phyloP scores from a whole-genome alignment of 1,140 invertebrate genomes.

The Littorina saxatilis region DNA sequence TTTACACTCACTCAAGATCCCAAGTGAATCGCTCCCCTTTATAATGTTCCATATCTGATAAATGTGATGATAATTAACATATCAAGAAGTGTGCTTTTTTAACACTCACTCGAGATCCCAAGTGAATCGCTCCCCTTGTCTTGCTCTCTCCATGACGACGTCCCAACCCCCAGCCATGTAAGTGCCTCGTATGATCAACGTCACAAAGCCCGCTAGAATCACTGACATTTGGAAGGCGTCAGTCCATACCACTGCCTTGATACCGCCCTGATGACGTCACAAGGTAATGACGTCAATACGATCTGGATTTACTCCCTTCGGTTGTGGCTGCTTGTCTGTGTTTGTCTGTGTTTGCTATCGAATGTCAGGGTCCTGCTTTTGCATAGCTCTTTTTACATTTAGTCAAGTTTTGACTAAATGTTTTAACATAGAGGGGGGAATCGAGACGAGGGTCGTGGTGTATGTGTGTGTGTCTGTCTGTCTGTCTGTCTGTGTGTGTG shows the following conservation, averaged over 20 bases:
- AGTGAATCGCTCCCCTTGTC: conserved; percentile 78
- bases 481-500: too few species aligned
- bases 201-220: conserved; percentile 88
- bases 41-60: too few species aligned
- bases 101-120: conserved; percentile 36
- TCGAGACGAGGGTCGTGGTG: too few species aligned
- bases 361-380: too few species aligned
- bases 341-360: too few species aligned
- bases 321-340: too few species aligned
- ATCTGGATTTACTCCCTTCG: neutral
- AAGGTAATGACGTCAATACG: neutral
- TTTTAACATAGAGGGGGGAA: too few species aligned
- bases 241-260: conserved; percentile 93
- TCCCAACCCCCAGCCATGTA: conserved; percentile 81
- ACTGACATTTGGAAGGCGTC: conserved; percentile 91
- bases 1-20: too few species aligned
- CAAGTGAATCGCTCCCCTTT: conserved; percentile 75
- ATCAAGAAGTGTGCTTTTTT: neutral
- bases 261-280: conserved; percentile 85
- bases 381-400: too few species aligned
- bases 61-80: neutral
- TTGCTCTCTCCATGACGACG: conserved; percentile 83
- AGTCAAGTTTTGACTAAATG: too few species aligned
- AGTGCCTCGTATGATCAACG: conserved; percentile 82
- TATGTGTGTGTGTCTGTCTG: too few species aligned